Evolutionary conservation across 2,797 vertebrate species (phyloP), one percentile per base, ranked within the genome.

Genomic region (Acrossocheilus wenchowensis): DNA sequence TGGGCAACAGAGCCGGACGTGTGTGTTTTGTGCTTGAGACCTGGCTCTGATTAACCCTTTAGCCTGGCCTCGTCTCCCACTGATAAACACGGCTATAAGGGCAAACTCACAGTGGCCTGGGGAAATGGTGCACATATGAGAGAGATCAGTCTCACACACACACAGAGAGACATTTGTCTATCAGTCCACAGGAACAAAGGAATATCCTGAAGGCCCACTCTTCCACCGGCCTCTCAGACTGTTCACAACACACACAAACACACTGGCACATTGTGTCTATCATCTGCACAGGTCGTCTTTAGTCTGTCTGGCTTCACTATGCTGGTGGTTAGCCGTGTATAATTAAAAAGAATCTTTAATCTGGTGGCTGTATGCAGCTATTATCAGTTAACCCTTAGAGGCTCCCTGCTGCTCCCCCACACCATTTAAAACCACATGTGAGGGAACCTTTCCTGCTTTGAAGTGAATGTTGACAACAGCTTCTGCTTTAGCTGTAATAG

Each of bases 91-190:
- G 92, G 93, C 94, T 93, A 92, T 91, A 89, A 90, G 88, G 88
- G 94, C 93, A 96, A 92, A 91, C 93, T 96, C 78, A 19, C 95
- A 94, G 92, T 95, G 93, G 92, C 94, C 94, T 92, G 91, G 91
- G 92, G 94, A 96, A 95, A 96, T 94, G 93, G 93, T 91, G 92
- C 94, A 96, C 96, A 96, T 96, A 96, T 96, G 96, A 96, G 94
- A 96, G 93, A 96, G 95, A 97, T 97, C 96, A 96, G 95, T 94
- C 94, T 92, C 94, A 82, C 94, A 95, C 92, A 92, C 94, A n/a
- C 30, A 30, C 81, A 81, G 72, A 82, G 4, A 66, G 26, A 71
- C 84, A 69, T 72, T 95, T 91, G 74, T 94, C 95, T 96, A 95
- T 97, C 96, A 96, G 95, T 93, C 94, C 94, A 91, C 92, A 93